Evolutionary conservation across 2,888 invertebrate genomes (phyloP), one percentile per base, ranked within the genome.

Genomic region (Matsumyia berberina): DNA sequence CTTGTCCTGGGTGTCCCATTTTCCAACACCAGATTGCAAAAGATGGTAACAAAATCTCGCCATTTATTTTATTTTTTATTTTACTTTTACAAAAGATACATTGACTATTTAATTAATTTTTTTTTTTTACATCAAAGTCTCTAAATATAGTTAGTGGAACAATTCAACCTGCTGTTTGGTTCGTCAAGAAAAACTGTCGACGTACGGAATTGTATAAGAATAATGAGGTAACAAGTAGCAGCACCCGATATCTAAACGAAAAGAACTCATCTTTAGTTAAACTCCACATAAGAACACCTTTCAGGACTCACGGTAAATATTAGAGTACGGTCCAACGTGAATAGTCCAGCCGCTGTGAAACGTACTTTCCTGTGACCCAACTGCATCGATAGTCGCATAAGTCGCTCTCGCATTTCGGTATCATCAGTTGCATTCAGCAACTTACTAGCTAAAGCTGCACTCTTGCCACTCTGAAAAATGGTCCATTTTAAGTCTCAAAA

Each of bases 171-270:
- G 7, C 19, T 57, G 5, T 39, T 51, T 0, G 74, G 39, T 5
- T 70, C 69, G n/a, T 85, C 85, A 33, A 62, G 69, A 8, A 46
- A 58, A 58, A 81, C 35, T 15, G 87, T 86, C 6, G 89, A 87
- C 3, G 89, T 86, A 0, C 91, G 89, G 77, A 92, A 91, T 86
- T 92, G 92, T 24, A 92, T 88, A 0, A 92, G 87, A 51, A 92
- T 91, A 7, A 92, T 91, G 15, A 92, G 89, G 79, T 92, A 92
- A 74, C 91, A 91, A n/a, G 91, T 90, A 12, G 91, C 89, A 12
- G 92, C 91, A 5, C 91, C 91, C 49, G 90, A 88, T 37, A 92
- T 91, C 92, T 92, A 81, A 51, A 83, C 53, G 19, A 74, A 73
- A 69, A 77, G 55, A 46, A 60, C 46, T 44, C 4, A 8, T 8